phyloP scores from a whole-genome alignment of 2,888 invertebrate species.

The Magallana nippona region DNA sequence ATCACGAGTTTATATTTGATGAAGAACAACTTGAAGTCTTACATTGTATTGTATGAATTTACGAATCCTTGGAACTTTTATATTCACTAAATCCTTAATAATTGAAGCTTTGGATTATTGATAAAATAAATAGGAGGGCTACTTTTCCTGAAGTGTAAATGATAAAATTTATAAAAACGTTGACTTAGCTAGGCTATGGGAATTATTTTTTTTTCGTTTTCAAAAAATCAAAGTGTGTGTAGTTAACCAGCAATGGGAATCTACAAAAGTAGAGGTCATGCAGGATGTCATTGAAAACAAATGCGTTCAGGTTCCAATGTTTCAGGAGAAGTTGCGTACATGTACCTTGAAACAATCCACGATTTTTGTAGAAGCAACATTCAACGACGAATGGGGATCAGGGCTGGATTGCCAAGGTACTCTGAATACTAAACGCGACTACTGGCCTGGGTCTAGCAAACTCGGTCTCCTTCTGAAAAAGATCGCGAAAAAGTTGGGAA shows the following conservation, averaged over 20 bases:
- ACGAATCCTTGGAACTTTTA: too few relatives aligned
- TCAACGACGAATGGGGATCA: conserved; percentile 38
- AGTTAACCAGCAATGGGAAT: conserved; percentile 21
- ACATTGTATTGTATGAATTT: too few relatives aligned
- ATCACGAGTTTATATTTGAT: too few relatives aligned
- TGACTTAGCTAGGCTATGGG: too few relatives aligned
- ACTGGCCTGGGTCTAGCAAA: conserved; percentile 35
- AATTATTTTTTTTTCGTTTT: too few relatives aligned
- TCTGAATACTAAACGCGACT: background rate
- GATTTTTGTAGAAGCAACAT: conserved; percentile 18
- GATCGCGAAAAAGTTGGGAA: background rate
- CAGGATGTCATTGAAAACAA: conserved; percentile 27
- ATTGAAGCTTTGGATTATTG: too few relatives aligned
- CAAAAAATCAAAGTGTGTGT: too few relatives aligned
- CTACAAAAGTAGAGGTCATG: background rate
- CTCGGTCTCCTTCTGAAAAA: background rate
- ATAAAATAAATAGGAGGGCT: too few relatives aligned
- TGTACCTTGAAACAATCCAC: background rate
- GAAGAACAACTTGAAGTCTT: too few relatives aligned
- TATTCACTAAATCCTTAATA: too few relatives aligned
- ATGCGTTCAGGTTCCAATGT: conserved; percentile 24
- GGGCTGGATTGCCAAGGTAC: conserved; percentile 33
- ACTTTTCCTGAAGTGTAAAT: too few relatives aligned
- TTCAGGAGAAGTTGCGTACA: background rate
- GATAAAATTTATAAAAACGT: too few relatives aligned